A percentile compares a stretch with the other conserved stretches of the same genome.
phyloP scores from a whole-genome alignment of 2,113 vertebrate species.

The Antigone vipio region DNA sequence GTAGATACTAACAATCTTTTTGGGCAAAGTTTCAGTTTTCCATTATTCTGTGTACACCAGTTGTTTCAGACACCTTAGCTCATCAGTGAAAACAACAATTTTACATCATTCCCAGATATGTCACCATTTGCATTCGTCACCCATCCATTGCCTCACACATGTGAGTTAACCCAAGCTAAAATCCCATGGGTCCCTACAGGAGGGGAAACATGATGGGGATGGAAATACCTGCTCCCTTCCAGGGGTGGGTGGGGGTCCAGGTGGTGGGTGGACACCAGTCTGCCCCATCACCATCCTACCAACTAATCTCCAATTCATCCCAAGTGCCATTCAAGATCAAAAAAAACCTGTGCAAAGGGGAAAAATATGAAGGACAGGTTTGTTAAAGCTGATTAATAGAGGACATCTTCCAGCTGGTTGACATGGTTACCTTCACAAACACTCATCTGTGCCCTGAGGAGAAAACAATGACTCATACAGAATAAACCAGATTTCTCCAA shows the following conservation, averaged over 20 bases:
- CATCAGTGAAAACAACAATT: not conserved
- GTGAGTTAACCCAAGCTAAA: not conserved
- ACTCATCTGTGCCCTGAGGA: not conserved
- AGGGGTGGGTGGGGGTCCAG: not conserved
- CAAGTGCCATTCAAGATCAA: not conserved
- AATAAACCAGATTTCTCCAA: not conserved
- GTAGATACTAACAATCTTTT: not conserved
- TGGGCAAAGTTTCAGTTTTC: not conserved
- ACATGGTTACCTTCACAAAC: not conserved
- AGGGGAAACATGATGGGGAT: not conserved
- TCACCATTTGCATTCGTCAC: not conserved
- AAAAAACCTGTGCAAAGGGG: not conserved
- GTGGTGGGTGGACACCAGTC: not conserved
- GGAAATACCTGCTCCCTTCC: not conserved
- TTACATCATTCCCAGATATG: not conserved
- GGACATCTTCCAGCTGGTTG: not conserved
- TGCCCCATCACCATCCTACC: not conserved
- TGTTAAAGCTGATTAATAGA: not conserved
- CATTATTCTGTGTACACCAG: not conserved
- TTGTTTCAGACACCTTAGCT: not conserved
- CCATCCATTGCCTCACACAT: not conserved
- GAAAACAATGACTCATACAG: not conserved
- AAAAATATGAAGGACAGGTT: not conserved
- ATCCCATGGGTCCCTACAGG: not conserved
- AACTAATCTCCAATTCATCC: not conserved